Base-by-base conservation (phyloP, 2,888 invertebrate species). In the Limnephilus lunatus region DNA sequence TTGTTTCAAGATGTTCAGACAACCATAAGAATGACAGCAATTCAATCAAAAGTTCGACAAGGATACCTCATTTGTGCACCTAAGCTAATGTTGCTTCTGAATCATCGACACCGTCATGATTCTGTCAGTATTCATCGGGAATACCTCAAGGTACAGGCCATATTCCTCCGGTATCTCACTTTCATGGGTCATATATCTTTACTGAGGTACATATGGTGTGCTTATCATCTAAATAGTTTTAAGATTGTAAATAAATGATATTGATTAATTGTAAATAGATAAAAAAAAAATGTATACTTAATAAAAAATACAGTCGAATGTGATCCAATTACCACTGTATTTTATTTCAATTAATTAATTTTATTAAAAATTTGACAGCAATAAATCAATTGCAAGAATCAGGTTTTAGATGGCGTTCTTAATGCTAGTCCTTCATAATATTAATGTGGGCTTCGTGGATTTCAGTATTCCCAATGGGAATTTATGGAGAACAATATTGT, bases 31-130 rank as follows among this genome's bases (percentile, higher is more conserved):
- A 1, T 98, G 97, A 97, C 96, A 96, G 94, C 95, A 96, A 93
- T 96, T 98, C 93, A 96, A 97, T 94, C 96, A 96, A 92, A 97
- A 97, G 95, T 98, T 97, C 95, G 97, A 97, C 94, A 96, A 35
- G 25, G 44, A 11, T 14, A 48, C 14, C 14, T 48, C 12, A 48
- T 48, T 48, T 48, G 14, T 14, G 44, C 14, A 48, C 14, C 48
- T 48, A 15, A 48, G 48, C 15, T 48, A 3, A 12, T 44, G 12
- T 44, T 12, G 12, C 44, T 12, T 44, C 44, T 48, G 48, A 48
- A 48, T 15, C 44, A 3, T 48, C 15, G 14, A 48, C 15, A 48
- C 48, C 14, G 48, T 48, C 48, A 48, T 48, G 48, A 4, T 39
- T 39, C 39, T 12, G 12, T 12, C 12, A 44, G 44, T 44, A 44